These are phyloP conservation scores for Heliangelus exortis DNA, from an alignment of 2,797 vertebrate species.

Conservation along the genomic window DNA sequence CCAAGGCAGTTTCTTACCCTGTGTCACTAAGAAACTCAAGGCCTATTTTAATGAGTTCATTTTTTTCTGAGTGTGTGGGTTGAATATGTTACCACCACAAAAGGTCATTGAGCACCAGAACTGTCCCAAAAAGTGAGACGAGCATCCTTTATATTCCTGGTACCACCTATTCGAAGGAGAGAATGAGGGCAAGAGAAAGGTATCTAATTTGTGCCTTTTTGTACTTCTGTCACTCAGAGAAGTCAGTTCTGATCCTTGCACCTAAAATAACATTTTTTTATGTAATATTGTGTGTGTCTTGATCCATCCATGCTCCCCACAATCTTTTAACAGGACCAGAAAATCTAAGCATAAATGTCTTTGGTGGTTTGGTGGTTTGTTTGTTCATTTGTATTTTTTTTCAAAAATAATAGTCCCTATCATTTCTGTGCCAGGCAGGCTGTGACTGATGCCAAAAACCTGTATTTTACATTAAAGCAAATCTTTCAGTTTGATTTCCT, in stretches of 20 bases:
- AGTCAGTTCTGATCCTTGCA: background rate
- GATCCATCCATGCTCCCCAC: background rate
- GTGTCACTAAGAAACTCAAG: background rate
- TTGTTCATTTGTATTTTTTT: background rate
- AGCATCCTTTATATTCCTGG: background rate
- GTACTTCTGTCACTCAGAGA: background rate
- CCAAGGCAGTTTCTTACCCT: too few species aligned
- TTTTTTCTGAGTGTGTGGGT: background rate
- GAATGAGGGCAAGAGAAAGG: background rate
- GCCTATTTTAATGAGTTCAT: rapidly evolving
- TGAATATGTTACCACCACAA: background rate
- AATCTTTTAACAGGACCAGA: background rate
- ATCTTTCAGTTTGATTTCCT: background rate
- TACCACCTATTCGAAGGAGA: background rate
- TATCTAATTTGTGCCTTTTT: background rate
- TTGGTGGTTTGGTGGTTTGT: background rate
- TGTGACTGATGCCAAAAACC: background rate
- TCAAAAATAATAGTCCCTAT: background rate
- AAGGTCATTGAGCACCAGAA: background rate
- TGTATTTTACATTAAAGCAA: background rate
- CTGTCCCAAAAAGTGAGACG: background rate
- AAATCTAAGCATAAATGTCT: background rate
- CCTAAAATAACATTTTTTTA: background rate
- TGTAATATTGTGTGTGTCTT: background rate
- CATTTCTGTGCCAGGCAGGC: background rate